Evolutionary conservation across 2,797 vertebrate species (phyloP).

Genomic region (Pseudotriccus pelzelni): DNA sequence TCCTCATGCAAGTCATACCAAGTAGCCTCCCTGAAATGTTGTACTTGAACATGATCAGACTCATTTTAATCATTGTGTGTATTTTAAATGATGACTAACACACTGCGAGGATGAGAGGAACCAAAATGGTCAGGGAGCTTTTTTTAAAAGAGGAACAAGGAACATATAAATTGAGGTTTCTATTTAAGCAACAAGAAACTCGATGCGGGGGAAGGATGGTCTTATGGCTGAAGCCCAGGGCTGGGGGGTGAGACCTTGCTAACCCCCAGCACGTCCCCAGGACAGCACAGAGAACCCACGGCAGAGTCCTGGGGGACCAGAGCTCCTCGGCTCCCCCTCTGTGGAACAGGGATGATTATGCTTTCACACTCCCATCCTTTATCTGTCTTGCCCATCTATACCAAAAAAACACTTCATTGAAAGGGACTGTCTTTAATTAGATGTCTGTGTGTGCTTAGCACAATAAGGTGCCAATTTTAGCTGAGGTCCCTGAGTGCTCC

Average conservation of each 20-base stretch:
- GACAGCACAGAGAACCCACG: fast-evolving
- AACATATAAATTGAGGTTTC: constrained; percentile 11
- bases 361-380: background rate
- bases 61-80: constrained; percentile 69
- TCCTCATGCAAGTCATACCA: constrained; percentile 71
- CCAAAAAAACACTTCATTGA: constrained; percentile 28
- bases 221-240: background rate
- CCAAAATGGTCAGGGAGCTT: background rate
- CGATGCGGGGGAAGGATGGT: background rate
- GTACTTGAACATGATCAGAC: constrained; percentile 76
- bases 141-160: constrained; percentile 15
- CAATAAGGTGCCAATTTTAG: constrained; percentile 56
- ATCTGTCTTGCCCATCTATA: background rate
- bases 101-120: constrained; percentile 59
- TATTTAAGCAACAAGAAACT: constrained; percentile 25
- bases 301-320: background rate
- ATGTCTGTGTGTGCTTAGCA: constrained; percentile 30
- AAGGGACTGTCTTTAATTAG: constrained; percentile 45
- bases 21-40: constrained; percentile 68
- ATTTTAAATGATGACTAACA: constrained; percentile 69
- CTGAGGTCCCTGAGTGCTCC: constrained; percentile 1
- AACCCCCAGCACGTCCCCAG: background rate
- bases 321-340: background rate
- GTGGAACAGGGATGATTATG: background rate
- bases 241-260: background rate